Base-by-base conservation (phyloP, 2,888 invertebrate genomes). In the Trichacis sp. region DNA sequence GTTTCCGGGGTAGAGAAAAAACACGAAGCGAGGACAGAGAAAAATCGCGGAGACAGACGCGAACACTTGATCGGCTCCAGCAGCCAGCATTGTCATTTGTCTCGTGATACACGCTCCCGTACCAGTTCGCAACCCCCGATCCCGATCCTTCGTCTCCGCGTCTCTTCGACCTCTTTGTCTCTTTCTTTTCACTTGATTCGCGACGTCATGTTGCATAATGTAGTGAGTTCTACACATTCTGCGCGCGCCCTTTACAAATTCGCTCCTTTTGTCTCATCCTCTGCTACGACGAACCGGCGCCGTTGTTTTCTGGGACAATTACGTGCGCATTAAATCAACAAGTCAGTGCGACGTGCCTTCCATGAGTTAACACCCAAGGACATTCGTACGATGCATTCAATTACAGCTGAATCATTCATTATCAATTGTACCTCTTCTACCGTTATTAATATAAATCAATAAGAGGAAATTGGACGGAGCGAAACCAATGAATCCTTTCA, bases 61-160 rank as follows among this genome's bases (percentile, higher is more conserved):
- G 73, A 77, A 79, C 77, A 81, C 82, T 81, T 79, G 77, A 82
- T 81, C 79, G 79, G 75, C 71, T 77, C 75, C 68, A 76, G 75
- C 75, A 77, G 75, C 67, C 74, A 64, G 73, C 73, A 82, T 82
- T 82, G 80, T 81, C 78, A 78, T 80, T 79, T 78, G 76, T 76
- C 72, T 73, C 73, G 71, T 68, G 71, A 73, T 75, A 74, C 72
- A 76, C 61, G 66, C 70, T 73, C 64, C 71, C 69, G 68, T 72
- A 73, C 75, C 74, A 73, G n/a, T n/a, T n/a, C n/a, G 64, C 72
- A 65, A 69, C 72, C 73, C 71, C 58, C 17, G 15, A 46, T 43
- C 64, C 60, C 64, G 60, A 51, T 55, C 67, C 60, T 67, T 68
- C 64, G 55, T 50, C 60, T 64, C 66, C 52, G 54, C 51, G 50